Base-by-base conservation (phyloP, 2,113 vertebrate genomes). In the Daubentonia madagascariensis region DNA sequence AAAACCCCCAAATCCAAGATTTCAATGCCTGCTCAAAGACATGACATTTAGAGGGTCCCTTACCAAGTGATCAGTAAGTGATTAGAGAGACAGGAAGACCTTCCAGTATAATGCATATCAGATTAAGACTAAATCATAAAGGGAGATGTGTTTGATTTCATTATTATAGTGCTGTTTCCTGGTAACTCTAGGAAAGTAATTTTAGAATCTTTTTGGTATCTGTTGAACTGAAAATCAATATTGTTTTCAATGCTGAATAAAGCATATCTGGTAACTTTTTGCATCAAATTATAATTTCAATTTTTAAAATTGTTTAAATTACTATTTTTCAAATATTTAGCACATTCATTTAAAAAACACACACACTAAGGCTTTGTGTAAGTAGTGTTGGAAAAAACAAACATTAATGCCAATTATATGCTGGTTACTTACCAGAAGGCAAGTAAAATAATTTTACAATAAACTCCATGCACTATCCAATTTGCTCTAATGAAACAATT, bases 51-150 rank as follows among this genome's bases (percentile, higher is more conserved):
- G 57, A 90, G 4, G 8, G 50, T 54, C 25, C 61, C n/a, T 37
- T 35, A 59, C 45, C 91, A 75, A 59, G 75, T 28, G 9, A 75
- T 48, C 8, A 59, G 14, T 68, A 20, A 96, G 43, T 89, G 28
- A 75, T 12, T 6, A 40, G 57, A 63, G 28, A 94, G 54, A 63
- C 8, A 85, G 45, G 40, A 75, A 89, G 63, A 79, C 25, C 75
- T 86, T 79, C n/a, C 32, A 78, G 30, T 32, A 35, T 61, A 95
- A 83, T 35, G 22, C 4, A 17, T 28, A 63, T 18, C 43, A 90
- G n/a, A 96, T 80, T 85, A 97, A 61, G 37, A 90, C 79, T 70
- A 95, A 94, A 79, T 94, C 63, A 90, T 59, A 87, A 91, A 85
- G 65, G 35, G 16, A 91, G 59, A 85, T 1, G 4, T 20, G 14